Conservation (phyloP, 37 sponge, comb jelly and placozoan species). For the Halichondria panicea region DNA sequence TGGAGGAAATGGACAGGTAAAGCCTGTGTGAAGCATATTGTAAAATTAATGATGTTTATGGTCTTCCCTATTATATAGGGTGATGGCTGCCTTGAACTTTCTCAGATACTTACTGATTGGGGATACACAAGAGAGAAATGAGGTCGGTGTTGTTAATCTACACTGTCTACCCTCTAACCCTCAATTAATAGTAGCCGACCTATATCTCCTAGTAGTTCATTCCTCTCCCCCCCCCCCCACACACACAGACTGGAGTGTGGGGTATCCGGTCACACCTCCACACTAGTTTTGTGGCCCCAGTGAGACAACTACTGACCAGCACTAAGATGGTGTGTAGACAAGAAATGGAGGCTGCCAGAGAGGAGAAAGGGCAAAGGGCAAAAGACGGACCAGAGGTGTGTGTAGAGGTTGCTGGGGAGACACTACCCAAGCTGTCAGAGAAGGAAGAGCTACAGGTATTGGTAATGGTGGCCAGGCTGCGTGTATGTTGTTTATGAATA, state of each 20-base stretch:
- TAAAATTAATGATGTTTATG: too few relatives aligned
- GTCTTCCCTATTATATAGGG: conserved; percentile 27
- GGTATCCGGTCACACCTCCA: neutral
- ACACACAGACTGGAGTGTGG: conserved; percentile 71
- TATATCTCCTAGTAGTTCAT: neutral
- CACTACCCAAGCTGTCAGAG: conserved; percentile 28
- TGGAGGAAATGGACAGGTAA: conserved; percentile 68
- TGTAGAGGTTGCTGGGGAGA: conserved; percentile 41
- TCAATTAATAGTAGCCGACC: neutral
- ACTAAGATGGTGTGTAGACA: neutral
- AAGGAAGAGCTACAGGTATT: conserved; percentile 44
- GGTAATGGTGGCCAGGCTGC: neutral
- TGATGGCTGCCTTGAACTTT: conserved; percentile 70
- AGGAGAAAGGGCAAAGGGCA: neutral
- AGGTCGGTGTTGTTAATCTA: conserved; percentile 14
- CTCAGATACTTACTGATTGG: conserved; percentile 61
- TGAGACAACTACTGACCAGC: conserved; percentile 9
- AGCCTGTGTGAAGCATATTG: neutral
- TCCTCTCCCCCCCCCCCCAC: neutral
- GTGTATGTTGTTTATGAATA: neutral
- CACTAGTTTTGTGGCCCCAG: conserved; percentile 22
- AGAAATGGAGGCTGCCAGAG: too few relatives aligned
- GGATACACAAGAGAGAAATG: conserved; percentile 40
- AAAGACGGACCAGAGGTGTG: conserved; percentile 49
- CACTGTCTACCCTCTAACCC: too few relatives aligned